phyloP scores from a whole-genome alignment of 1,140 invertebrate species.

The Drosophila virilis region DNA sequence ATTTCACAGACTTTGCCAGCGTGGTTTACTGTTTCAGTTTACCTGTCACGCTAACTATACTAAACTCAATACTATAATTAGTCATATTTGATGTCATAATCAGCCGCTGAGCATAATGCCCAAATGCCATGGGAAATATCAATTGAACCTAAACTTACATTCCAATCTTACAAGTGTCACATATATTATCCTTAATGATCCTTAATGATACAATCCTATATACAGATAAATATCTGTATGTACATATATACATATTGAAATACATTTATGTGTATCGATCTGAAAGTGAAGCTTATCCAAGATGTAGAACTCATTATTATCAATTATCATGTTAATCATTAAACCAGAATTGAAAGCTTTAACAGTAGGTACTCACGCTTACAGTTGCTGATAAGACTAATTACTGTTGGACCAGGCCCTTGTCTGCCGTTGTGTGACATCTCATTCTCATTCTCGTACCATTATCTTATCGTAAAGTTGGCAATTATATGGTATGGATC shows the following conservation, averaged over 20 bases:
- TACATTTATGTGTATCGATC: too few species aligned
- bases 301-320: neutral
- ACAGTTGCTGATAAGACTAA: neutral
- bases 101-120: neutral
- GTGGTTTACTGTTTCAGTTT: conserved; percentile 12
- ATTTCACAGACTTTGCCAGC: conserved; percentile 36
- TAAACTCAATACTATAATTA: conserved; percentile 2
- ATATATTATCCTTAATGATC: too few species aligned
- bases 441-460: conserved; percentile 4
- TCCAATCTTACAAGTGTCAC: too few species aligned
- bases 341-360: neutral
- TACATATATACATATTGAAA: too few species aligned
- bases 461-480: conserved; percentile 25
- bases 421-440: neutral
- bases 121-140: neutral
- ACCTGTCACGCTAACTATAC: neutral
- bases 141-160: neutral
- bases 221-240: too few species aligned
- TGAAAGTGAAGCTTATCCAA: too few species aligned
- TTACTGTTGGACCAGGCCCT: conserved; percentile 13
- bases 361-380: neutral
- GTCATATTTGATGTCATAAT: neutral
- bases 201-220: neutral
- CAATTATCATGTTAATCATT: neutral
- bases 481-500: neutral